A percentile compares a stretch with the other conserved stretches of the same genome.
These are phyloP conservation scores for Strix uralensis DNA, from an alignment of 2,113 vertebrate species.

Conservation along the genomic window DNA sequence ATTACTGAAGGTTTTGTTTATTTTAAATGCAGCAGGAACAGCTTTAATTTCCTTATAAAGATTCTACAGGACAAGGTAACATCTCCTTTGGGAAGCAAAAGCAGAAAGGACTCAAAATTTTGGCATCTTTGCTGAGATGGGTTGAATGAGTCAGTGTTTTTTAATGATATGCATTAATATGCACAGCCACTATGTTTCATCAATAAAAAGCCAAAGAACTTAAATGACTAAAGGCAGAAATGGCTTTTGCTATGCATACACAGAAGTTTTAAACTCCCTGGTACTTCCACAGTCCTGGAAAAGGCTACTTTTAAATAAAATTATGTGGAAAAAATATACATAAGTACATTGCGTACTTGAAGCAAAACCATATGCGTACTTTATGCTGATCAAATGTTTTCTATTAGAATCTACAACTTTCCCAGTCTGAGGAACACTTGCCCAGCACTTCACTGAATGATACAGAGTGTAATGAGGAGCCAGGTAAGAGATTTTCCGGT, in stretches of 20 bases:
- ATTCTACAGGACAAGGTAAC: constrained; percentile 12
- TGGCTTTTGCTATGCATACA: constrained; percentile 10
- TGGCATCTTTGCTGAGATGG: background rate
- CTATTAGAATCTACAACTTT: background rate
- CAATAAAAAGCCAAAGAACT: background rate
- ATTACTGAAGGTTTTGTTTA: background rate
- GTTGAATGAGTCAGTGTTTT: background rate
- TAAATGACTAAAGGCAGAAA: constrained; percentile 9
- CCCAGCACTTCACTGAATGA: background rate
- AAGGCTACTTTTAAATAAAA: constrained; percentile 44
- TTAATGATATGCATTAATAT: background rate
- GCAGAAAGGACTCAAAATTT: constrained; percentile 21
- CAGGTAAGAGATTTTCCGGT: background rate
- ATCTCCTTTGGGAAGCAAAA: background rate
- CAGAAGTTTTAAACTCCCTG: background rate
- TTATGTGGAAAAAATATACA: background rate
- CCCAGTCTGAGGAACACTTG: background rate
- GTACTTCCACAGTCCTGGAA: background rate
- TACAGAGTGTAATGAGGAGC: background rate
- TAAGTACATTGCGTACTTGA: constrained; percentile 39
- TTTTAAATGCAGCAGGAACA: background rate
- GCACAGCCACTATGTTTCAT: constrained; percentile 22
- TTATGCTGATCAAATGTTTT: background rate
- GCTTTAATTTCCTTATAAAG: constrained; percentile 55
- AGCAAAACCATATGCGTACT: background rate